phyloP scores from a whole-genome alignment of 2,113 vertebrate genomes.

The Dicentrarchus labrax region DNA sequence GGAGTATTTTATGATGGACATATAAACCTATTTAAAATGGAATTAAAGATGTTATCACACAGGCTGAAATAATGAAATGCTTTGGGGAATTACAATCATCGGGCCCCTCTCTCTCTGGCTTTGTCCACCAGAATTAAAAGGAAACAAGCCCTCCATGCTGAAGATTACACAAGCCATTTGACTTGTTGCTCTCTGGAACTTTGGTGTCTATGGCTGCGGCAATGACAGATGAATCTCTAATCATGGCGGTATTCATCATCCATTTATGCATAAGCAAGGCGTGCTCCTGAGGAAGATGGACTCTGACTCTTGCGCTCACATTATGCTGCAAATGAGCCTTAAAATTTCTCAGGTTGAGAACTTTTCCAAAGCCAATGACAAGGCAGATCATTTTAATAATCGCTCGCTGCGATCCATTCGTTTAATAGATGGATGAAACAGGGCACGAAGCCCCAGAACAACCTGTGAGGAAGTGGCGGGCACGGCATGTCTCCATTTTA shows the following conservation, averaged over 20 bases:
- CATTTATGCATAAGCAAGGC: constrained; percentile 39
- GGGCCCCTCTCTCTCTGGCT: constrained; percentile 46
- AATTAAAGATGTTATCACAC: constrained; percentile 84
- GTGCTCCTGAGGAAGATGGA: constrained; percentile 21
- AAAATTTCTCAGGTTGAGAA: constrained; percentile 48
- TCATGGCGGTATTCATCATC: constrained; percentile 31
- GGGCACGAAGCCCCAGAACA: constrained; percentile 59
- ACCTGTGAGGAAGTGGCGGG: constrained; percentile 45
- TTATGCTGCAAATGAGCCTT: constrained; percentile 52
- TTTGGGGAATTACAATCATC: constrained; percentile 73
- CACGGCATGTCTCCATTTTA: constrained; percentile 40
- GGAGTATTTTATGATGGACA: constrained; percentile 83
- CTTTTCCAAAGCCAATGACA: constrained; percentile 42
- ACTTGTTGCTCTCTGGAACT: constrained; percentile 69
- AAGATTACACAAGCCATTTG: constrained; percentile 71
- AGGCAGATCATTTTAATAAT: constrained; percentile 57
- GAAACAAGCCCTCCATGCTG: constrained; percentile 59
- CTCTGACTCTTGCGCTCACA: constrained; percentile 6
- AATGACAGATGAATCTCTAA: constrained; percentile 52
- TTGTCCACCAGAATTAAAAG: constrained; percentile 69
- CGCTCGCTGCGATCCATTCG: constrained; percentile 40
- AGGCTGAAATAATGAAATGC: constrained; percentile 79
- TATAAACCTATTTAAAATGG: constrained; percentile 84
- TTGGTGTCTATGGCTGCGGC: constrained; percentile 30
- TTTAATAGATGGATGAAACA: constrained; percentile 57